Conservation (phyloP, 2,113 vertebrate genomes). For the Himantopus leucocephalus region DNA sequence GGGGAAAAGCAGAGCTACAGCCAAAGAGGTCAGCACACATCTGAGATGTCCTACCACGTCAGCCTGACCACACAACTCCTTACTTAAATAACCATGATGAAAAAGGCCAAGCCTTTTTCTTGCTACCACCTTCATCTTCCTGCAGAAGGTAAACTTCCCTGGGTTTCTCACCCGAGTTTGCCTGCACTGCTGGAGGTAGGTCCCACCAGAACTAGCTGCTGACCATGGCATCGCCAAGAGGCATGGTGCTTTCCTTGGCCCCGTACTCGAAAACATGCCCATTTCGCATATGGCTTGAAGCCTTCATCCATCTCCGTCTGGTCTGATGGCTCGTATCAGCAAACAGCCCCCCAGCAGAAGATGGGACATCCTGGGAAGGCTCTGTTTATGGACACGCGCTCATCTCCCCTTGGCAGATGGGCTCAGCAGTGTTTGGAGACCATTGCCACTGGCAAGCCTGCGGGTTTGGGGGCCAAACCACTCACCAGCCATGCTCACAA, state of each 20-base stretch:
- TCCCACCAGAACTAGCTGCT: neutral
- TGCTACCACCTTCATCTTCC: neutral
- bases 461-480: neutral
- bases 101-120: neutral
- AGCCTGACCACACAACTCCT: neutral
- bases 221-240: neutral
- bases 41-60: neutral
- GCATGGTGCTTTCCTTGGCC: neutral
- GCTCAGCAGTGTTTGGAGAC: neutral
- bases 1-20: neutral
- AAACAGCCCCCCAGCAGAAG: neutral
- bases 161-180: neutral
- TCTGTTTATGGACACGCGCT: rapidly evolving
- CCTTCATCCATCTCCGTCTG: neutral
- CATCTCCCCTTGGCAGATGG: neutral
- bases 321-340: neutral
- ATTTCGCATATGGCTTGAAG: neutral
- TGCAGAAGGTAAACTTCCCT: neutral
- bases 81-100: neutral
- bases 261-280: rapidly evolving
- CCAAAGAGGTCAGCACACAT: neutral
- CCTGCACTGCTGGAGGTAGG: neutral
- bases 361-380: neutral
- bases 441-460: neutral
- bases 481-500: neutral